Evolutionary conservation across 1,140 invertebrate genomes (phyloP), one percentile per base, ranked within the genome.

Genomic region (Drosophila pectinifera): DNA sequence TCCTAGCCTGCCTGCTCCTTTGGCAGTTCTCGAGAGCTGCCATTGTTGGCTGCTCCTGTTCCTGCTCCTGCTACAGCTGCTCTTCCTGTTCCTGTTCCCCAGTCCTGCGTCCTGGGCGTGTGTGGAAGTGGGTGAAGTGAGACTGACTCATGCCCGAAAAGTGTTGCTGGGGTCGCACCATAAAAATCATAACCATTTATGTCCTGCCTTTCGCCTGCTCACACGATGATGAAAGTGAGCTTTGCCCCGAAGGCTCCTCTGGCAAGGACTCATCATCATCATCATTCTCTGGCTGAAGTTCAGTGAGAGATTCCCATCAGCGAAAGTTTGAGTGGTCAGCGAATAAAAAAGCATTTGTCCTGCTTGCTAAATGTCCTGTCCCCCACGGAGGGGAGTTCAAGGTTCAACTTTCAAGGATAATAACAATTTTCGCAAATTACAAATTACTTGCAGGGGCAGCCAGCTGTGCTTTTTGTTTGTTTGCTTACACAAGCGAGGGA

Each of bases 141-240:
- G 55, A 55, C 69, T 80, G 80, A 83, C 51, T 85, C 81, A 81
- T 75, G 74, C 54, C 45, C 61, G 41, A 58, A 10, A 86, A 76
- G 67, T 89, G 84, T 83, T 77, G 65, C 31, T 67, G 58, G 77
- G 68, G 58, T 67, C 61, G 48, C 70, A 75, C 68, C 82, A 89
- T 88, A 88, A 88, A 86, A 88, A 89, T 89, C 83, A 89, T 88
- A 88, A 89, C 62, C 84, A 78, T 88, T 88, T 80, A 89, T 65
- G 76, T 59, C 61, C 51, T 67, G 80, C 38, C 48, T 45, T 41
- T 8, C 16, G 48, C 48, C 49, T n/a, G 4, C 49, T 53, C 49
- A 56, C 22, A 8, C 56, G 18, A 36, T 36, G 49, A 51, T 3
- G 5, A 34, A 61, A 36, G 16, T 24, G 49, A 36, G 31, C 11